Conservation (phyloP, 1,140 invertebrate genomes). For the Hyphantria cunea region DNA sequence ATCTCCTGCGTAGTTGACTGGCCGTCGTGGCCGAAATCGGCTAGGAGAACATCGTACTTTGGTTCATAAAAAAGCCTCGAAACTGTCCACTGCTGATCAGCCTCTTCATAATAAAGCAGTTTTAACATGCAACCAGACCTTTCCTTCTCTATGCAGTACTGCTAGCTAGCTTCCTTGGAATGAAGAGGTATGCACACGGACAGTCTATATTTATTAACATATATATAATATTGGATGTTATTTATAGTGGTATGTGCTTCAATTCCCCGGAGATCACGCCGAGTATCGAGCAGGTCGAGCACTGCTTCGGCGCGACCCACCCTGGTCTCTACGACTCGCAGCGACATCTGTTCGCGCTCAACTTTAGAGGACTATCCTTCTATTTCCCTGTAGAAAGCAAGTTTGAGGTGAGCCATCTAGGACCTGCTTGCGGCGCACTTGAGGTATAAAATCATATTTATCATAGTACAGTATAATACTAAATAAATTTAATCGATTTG, state of each 20-base stretch:
- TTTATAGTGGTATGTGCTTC: conserved; percentile 92
- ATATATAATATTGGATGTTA: not conserved
- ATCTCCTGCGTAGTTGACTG: too few species aligned
- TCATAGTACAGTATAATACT: not conserved
- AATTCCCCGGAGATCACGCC: conserved; percentile 97
- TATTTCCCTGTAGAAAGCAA: conserved; percentile 97
- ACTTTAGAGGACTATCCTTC: conserved; percentile 97
- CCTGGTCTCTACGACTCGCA: conserved; percentile 97
- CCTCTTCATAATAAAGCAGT: too few species aligned
- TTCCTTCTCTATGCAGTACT: too few species aligned
- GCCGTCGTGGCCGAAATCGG: too few species aligned
- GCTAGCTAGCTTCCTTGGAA: too few species aligned
- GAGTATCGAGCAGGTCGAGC: conserved; percentile 98
- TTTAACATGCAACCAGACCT: too few species aligned
- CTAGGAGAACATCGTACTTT: too few species aligned
- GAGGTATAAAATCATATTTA: not conserved
- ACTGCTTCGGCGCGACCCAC: conserved; percentile 98
- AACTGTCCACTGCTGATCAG: too few species aligned
- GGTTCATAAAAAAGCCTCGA: too few species aligned
- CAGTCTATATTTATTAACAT: too few species aligned
- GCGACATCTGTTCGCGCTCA: conserved; percentile 95
- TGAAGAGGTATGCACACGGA: too few species aligned
- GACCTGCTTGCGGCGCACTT: not conserved
- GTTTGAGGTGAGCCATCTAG: conserved; percentile 85
- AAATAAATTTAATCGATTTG: too few species aligned